Evolutionary conservation across 1,140 invertebrate species (phyloP), one percentile per base, ranked within the genome.

Genomic region (Drosophila neocordata): DNA sequence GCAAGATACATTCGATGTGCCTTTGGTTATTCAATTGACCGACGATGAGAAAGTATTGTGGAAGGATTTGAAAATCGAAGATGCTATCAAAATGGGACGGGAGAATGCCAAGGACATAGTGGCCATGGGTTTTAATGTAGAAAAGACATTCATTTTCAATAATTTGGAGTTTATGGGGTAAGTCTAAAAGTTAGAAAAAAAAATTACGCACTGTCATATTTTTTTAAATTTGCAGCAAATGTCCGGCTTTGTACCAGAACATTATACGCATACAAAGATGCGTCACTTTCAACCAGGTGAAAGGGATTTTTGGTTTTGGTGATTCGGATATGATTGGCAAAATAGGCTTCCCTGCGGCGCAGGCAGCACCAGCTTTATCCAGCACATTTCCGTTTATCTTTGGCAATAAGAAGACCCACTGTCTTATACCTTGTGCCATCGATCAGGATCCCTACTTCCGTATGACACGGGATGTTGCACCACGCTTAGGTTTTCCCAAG

Each of bases 391-490:
- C 99, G 0, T 95, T 96, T 61, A 98, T 99, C 77, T 99, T 99
- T 92, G 95, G 94, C 2, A 93, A 95, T 61, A 95, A 95, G 57
- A 97, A 98, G 90, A 93, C 93, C 1, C 96, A 96, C 4, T 99
- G 98, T 90, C 93, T 99, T 1, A 99, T 99, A 73, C 99, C 99
- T 0, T 99, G 98, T 93, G 99, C 98, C 27, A 99, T 99, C 84
- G 99, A 99, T 94, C 99, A 99, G 94, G 99, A 99, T 93, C 99
- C 99, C 0, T 99, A 99, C 92, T 99, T 99, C 92, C 94, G 99
- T 63, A 99, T 99, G 98, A 98, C 98, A 0, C 94, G 99, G 66
- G 99, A 99, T 93, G 97, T 99, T 15, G 97, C 98, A 0, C 98
- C 98, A 0, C 95, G 95, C 64, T 92, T 99, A 11, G 96, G 96